Conservation (phyloP, 1,140 invertebrate species). For the Drosophila bocki region DNA sequence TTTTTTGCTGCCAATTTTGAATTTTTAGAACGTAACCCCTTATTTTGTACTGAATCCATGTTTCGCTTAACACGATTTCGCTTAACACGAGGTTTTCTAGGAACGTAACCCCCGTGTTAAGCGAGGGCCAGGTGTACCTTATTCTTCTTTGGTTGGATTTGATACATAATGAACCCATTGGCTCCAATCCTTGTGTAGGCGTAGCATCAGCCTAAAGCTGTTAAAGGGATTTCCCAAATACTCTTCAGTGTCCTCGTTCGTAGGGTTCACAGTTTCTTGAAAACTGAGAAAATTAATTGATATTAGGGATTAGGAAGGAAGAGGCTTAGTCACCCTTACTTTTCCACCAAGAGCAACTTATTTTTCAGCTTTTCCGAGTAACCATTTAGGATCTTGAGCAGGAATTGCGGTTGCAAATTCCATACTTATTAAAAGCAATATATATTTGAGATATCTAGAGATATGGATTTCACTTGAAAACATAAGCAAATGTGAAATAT, state of each 20-base stretch:
- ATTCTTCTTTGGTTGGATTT: neutral
- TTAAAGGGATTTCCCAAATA: constrained; percentile 47
- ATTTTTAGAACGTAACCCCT: too few species aligned
- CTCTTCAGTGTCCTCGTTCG: constrained; percentile 6
- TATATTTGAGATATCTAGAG: neutral
- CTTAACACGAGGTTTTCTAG: too few species aligned
- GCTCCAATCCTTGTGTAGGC: constrained; percentile 22
- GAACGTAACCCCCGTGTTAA: too few species aligned
- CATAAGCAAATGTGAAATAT: neutral
- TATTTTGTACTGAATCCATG: too few species aligned
- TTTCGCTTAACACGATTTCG: too few species aligned
- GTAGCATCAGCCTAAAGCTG: constrained; percentile 35
- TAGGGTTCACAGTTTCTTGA: constrained; percentile 1
- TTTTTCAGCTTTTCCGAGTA: constrained; percentile 20
- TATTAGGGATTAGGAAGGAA: too few species aligned
- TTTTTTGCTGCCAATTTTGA: too few species aligned
- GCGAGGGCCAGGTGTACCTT: too few species aligned
- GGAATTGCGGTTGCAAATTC: neutral
- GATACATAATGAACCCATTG: constrained; percentile 19
- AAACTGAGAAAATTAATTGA: neutral
- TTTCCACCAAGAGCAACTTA: constrained; percentile 16
- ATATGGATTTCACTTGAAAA: constrained; percentile 5
- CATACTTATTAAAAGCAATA: neutral
- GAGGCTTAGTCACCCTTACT: neutral
- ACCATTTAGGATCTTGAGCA: constrained; percentile 16